These are phyloP conservation scores for Podilymbus podiceps DNA, from an alignment of 2,113 vertebrate genomes.

Conservation along the genomic window DNA sequence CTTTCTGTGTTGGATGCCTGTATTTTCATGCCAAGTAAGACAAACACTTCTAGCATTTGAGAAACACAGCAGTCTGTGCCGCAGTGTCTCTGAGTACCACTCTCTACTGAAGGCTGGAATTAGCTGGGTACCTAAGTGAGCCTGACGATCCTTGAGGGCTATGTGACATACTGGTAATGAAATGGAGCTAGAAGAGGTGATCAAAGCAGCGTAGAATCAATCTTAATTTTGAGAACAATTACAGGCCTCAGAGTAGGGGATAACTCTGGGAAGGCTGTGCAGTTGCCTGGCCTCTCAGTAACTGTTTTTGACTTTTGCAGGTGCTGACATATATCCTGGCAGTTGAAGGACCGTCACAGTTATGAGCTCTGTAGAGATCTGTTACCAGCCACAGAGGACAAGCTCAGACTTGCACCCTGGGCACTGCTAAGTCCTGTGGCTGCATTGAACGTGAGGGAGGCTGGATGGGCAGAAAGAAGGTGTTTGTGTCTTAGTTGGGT, in stretches of 20 bases:
- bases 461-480: not conserved
- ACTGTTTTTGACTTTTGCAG: not conserved
- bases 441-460: fast-evolving
- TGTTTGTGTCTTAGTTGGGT: not conserved
- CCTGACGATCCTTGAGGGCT: not conserved
- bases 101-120: not conserved
- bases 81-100: not conserved
- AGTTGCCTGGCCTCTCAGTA: not conserved
- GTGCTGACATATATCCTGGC: not conserved
- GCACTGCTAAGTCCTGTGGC: not conserved
- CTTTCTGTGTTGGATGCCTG: not conserved
- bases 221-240: not conserved
- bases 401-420: not conserved
- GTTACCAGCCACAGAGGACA: not conserved
- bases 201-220: not conserved
- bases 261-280: not conserved
- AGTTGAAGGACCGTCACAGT: not conserved
- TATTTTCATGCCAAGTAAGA: not conserved
- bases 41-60: not conserved
- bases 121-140: not conserved
- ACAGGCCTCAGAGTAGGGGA: not conserved
- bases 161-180: not conserved
- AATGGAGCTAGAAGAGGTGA: not conserved
- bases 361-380: not conserved
- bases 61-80: too few species aligned